These are phyloP conservation scores for Orius insidiosus DNA, from an alignment of 1,140 invertebrate genomes.

Conservation along the genomic window DNA sequence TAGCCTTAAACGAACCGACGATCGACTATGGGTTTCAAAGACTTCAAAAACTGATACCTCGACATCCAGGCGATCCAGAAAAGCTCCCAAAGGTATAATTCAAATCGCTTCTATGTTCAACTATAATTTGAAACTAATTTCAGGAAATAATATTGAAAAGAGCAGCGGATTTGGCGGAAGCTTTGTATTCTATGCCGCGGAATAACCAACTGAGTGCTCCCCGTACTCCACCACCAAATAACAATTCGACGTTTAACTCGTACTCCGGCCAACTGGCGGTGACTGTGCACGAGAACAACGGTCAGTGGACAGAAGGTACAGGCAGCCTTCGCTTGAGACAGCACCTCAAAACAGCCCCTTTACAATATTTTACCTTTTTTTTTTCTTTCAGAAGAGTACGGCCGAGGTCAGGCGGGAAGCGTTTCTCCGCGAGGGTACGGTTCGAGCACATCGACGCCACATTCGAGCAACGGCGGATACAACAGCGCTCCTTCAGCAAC, in stretches of 20 bases:
- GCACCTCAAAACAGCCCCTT: too few species aligned
- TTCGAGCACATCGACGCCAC: conserved; percentile 74
- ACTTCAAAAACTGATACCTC: conserved; percentile 91
- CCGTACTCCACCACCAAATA: conserved; percentile 31
- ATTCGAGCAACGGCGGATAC: conserved; percentile 57
- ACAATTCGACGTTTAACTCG: conserved; percentile 67
- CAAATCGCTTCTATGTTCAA: conserved; percentile 1
- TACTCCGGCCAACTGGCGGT: conserved; percentile 86
- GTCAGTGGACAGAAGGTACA: conserved; percentile 87
- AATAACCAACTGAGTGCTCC: conserved; percentile 41
- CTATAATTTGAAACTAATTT: conserved; percentile 11
- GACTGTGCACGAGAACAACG: conserved; percentile 77
- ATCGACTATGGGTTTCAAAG: conserved; percentile 99
- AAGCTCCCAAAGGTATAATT: conserved; percentile 89
- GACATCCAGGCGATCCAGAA: conserved; percentile 96
- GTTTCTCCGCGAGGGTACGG: conserved; percentile 71
- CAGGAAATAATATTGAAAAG: conserved; percentile 94
- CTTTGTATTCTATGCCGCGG: conserved; percentile 88
- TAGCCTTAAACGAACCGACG: conserved; percentile 95
- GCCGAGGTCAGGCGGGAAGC: conserved; percentile 61
- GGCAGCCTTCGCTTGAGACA: not conserved
- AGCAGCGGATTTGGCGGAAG: conserved; percentile 95
- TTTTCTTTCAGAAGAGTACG: conserved; percentile 78
- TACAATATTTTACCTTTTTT: too few species aligned
- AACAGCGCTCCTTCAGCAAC: conserved; percentile 27